Percentiles rank a stretch among this genome's conserved stretches.
Evolutionary conservation across 2,797 vertebrate species (phyloP).

Genomic region (Crax fasciolata): DNA sequence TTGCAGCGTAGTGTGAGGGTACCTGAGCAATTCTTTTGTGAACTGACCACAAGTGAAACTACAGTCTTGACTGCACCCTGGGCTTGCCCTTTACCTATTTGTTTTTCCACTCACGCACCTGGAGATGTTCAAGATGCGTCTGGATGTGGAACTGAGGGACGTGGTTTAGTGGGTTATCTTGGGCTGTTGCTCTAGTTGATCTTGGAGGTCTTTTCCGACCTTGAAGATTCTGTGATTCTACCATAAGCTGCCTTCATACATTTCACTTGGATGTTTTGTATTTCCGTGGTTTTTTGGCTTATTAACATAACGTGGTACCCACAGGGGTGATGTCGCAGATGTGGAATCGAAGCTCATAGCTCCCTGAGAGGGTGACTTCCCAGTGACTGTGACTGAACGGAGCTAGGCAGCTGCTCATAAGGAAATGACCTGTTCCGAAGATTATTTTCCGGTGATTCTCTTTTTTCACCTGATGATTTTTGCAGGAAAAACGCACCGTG

Average conservation of each 20-base stretch:
- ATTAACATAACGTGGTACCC: background rate
- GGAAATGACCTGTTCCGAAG: background rate
- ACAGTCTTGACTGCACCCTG: background rate
- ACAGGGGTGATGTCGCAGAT: background rate
- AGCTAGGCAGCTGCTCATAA: background rate
- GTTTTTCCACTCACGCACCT: background rate
- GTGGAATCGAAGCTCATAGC: background rate
- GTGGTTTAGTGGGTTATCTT: too few relatives aligned
- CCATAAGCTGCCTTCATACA: background rate
- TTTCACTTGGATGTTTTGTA: background rate
- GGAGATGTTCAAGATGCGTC: too few relatives aligned
- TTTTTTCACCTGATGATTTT: too few relatives aligned
- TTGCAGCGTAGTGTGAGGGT: background rate
- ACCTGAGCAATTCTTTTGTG: background rate
- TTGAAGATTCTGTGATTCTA: too few relatives aligned
- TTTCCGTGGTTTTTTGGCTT: background rate
- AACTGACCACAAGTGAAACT: rapidly evolving
- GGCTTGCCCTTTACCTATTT: background rate
- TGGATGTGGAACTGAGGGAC: too few relatives aligned
- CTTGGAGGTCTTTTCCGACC: too few relatives aligned
- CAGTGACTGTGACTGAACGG: background rate
- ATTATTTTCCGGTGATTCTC: too few relatives aligned
- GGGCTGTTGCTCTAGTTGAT: too few relatives aligned
- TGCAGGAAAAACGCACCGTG: too few relatives aligned
- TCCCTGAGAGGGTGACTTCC: background rate